Base-by-base conservation (phyloP, 2,113 vertebrate genomes). In the cat (Felis catus) region DNA sequence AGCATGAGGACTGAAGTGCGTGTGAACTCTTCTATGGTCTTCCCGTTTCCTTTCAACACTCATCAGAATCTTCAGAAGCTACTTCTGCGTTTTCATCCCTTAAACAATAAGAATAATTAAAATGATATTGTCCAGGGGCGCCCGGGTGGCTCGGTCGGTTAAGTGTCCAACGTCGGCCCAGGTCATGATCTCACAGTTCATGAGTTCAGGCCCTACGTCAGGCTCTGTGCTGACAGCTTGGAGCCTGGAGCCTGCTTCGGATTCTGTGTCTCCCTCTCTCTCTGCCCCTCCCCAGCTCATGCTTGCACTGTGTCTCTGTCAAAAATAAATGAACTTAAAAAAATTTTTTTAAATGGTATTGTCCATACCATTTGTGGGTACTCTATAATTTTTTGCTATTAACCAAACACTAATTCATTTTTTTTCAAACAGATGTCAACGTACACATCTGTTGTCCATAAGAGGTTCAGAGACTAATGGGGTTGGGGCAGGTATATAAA, bases 61-160 rank as follows among this genome's bases (percentile, higher is more conserved):
- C 65, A 39, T 65, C 33, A 76, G 31, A 66, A 6, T 51, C 27
- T 51, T 36, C 41, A 76, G n/a, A 55, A n/a, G 16, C 1, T 63
- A 3, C 10, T 53, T 16, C 4, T 36, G 0, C 1, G 12, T 0
- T 79, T 36, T 31, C 7, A 4, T 65, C 41, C 2, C 78, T 80
- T 70, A 86, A 84, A 63, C 15, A n/a, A 51, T 21, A 1, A 58
- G 15, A 80, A 21, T 33, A 65, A 68, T 63, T 87, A 18, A 86
- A 48, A 53, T 9, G 19, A 14, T 19, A 66, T 6, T 25, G 36
- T 45, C 15, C 15, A 5, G 45, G 45, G 45, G 45, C 8, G 8
- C 45, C 45, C 8, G 1, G 8, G 45, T 45, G 8, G 45, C 45
- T 45, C 8, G 8, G 45, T 45, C 45, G 8, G 45, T 45, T 45